Evolutionary conservation across 2,113 vertebrate species (phyloP).

Genomic region (Nyctereutes procyonoides): DNA sequence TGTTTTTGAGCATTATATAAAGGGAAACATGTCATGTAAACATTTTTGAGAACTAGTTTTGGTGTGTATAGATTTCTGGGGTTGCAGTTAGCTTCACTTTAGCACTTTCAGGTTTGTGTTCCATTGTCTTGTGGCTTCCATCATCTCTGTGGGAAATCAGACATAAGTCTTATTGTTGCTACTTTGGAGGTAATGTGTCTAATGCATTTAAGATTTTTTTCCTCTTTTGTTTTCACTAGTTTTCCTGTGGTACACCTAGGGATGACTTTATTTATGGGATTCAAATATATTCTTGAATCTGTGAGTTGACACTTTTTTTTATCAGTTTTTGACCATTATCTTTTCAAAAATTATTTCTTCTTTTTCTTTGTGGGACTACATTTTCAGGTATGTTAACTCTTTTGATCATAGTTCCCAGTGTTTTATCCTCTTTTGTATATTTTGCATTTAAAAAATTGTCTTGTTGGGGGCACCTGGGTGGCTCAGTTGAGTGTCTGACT

Average conservation of each 20-base stretch:
- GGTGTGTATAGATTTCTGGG: neutral
- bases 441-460: neutral
- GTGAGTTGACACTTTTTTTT: neutral
- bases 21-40: constrained; percentile 19
- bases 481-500: neutral
- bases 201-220: neutral
- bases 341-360: neutral
- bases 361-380: neutral
- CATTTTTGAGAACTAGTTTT: neutral
- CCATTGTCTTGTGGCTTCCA: neutral
- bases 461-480: neutral
- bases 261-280: neutral
- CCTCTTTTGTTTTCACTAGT: neutral
- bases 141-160: neutral
- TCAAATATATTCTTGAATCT: neutral
- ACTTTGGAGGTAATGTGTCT: neutral
- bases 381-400: neutral
- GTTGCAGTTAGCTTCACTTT: neutral
- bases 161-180: neutral
- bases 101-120: neutral
- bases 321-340: neutral
- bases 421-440: neutral
- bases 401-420: neutral
- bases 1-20: neutral
- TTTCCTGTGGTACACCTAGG: neutral